Conservation (phyloP, 1,140 invertebrate genomes). For the Gryllus bimaculatus region DNA sequence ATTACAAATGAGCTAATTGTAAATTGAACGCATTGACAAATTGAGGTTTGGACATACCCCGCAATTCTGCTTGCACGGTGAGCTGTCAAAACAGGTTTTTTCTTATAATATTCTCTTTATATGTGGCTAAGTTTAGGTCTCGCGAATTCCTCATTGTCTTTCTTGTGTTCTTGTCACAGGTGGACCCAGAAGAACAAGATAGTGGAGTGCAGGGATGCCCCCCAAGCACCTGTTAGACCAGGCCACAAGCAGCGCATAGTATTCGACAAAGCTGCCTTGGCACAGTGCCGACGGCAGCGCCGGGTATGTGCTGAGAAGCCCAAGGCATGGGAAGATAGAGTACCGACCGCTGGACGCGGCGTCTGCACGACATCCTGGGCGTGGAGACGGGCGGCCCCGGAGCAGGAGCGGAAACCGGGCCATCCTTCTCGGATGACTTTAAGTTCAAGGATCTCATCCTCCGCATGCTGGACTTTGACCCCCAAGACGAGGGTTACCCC, state of each 20-base stretch:
- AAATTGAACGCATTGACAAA: too few species aligned
- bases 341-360: conserved; percentile 70
- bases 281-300: conserved; percentile 56
- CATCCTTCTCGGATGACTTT: conserved; percentile 95
- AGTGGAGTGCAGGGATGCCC: conserved; percentile 95
- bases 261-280: conserved; percentile 89
- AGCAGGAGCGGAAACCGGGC: conserved; percentile 82
- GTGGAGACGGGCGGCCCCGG: conserved; percentile 93
- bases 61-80: too few species aligned
- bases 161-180: conserved; percentile 42
- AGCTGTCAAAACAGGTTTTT: too few species aligned
- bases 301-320: conserved; percentile 85
- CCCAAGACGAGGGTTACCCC: conserved; percentile 93
- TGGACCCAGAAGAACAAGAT: conserved; percentile 99
- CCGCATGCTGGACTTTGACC: conserved; percentile 97
- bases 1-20: too few species aligned
- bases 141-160: too few species aligned
- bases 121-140: too few species aligned
- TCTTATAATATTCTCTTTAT: too few species aligned
- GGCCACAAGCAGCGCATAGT: conserved; percentile 92
- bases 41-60: too few species aligned
- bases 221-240: conserved; percentile 89
- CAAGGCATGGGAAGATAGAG: conserved; percentile 84
- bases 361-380: conserved; percentile 67
- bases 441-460: conserved; percentile 98